phyloP scores from a whole-genome alignment of 2,888 invertebrate species.

The Elmis aenea region DNA sequence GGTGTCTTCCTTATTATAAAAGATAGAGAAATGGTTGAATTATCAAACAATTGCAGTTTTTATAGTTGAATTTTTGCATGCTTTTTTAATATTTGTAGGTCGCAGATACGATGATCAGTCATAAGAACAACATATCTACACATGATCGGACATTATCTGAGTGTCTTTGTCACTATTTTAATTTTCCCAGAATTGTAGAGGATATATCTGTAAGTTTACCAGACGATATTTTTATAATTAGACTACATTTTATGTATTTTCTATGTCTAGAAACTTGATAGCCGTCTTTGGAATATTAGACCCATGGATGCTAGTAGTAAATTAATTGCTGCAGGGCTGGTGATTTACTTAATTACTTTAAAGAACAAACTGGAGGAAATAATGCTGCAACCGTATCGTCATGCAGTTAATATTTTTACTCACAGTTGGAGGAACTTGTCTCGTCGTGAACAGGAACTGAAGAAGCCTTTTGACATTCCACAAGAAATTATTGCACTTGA shows the following conservation, averaged over 20 bases:
- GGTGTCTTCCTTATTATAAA: too few species aligned
- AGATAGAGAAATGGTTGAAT: too few species aligned
- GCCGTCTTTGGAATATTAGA: too few species aligned
- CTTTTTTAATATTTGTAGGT: slow-evolving; percentile 7
- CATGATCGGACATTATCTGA: slow-evolving; percentile 11
- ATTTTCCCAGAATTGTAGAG: slow-evolving; percentile 18
- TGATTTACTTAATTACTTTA: slow-evolving; percentile 22
- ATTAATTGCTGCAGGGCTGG: slow-evolving; percentile 19
- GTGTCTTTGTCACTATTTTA: slow-evolving; percentile 19
- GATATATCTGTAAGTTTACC: slow-evolving; percentile 12
- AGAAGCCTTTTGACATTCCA: too few species aligned
- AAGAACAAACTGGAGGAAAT: slow-evolving; percentile 23
- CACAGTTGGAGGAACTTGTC: too few species aligned
- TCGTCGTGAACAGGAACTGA: too few species aligned
- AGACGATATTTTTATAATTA: not conserved
- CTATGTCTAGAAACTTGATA: too few species aligned
- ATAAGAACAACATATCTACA: not conserved
- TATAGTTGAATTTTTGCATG: not conserved
- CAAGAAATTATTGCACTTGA: too few species aligned
- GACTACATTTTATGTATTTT: too few species aligned
- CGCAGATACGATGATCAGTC: slow-evolving; percentile 10
- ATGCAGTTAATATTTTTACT: slow-evolving; percentile 14
- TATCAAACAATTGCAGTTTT: too few species aligned
- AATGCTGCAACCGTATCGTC: slow-evolving; percentile 24
- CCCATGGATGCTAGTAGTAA: slow-evolving; percentile 19